Conservation (phyloP, 2,113 vertebrate genomes). For the Nannospalax galili region DNA sequence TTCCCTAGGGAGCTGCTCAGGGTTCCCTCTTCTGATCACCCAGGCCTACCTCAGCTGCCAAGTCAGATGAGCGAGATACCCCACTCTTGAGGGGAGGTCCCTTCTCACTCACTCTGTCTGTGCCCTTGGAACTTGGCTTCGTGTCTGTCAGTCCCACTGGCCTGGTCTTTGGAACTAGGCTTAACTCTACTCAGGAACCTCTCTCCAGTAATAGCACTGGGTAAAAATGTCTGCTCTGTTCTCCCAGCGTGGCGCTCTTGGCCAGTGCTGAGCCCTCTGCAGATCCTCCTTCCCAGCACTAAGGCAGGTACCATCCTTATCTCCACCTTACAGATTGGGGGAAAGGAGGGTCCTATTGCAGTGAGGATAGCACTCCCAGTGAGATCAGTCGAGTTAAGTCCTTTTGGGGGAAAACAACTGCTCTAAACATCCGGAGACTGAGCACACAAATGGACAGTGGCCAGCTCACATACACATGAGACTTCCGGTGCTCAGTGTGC, state of each 20-base stretch:
- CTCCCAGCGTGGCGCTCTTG: background rate
- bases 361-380: rapidly evolving
- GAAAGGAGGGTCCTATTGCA: background rate
- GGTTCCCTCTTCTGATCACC: background rate
- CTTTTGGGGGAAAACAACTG: background rate
- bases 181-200: rapidly evolving
- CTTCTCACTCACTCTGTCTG: background rate
- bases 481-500: background rate
- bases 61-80: background rate
- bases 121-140: too few relatives aligned
- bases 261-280: rapidly evolving
- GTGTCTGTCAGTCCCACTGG: background rate
- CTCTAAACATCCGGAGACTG: too few relatives aligned
- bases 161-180: background rate
- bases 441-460: background rate
- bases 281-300: rapidly evolving
- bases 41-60: too few relatives aligned
- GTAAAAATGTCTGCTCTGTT: rapidly evolving
- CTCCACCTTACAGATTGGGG: background rate
- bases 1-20: background rate
- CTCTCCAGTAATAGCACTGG: background rate
- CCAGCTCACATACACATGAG: too few relatives aligned
- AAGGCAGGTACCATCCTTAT: rapidly evolving
- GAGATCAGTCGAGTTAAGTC: background rate
- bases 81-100: rapidly evolving